Evolutionary conservation across 2,797 vertebrate species (phyloP).

Genomic region (Morus bassanus): DNA sequence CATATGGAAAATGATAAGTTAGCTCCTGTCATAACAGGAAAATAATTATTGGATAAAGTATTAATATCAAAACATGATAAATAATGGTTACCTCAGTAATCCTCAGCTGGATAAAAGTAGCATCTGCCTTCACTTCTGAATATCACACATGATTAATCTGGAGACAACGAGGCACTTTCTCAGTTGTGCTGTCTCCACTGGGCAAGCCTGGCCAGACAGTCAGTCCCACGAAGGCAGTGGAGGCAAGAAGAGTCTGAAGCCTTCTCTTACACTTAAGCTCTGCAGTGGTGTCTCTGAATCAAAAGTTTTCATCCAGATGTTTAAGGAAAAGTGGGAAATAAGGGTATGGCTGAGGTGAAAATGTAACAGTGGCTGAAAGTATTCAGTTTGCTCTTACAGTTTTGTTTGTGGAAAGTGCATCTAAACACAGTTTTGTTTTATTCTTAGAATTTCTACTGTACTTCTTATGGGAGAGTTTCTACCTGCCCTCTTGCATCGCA

Average conservation of each 20-base stretch:
- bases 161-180: background rate
- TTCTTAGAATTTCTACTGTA: background rate
- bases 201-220: background rate
- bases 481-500: background rate
- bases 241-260: background rate
- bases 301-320: background rate
- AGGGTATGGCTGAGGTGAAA: background rate
- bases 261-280: background rate
- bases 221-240: background rate
- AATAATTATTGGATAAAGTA: slow-evolving; percentile 20
- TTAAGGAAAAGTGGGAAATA: background rate
- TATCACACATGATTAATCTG: slow-evolving; percentile 11
- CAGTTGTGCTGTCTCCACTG: background rate
- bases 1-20: slow-evolving; percentile 54
- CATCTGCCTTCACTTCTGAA: slow-evolving; percentile 32
- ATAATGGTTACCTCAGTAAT: slow-evolving; percentile 23
- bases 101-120: slow-evolving; percentile 30
- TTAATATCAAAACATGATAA: slow-evolving; percentile 48
- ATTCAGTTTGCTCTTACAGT: background rate
- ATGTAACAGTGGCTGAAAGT: background rate
- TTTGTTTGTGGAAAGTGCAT: background rate
- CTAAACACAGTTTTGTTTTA: background rate
- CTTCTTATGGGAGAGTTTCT: background rate
- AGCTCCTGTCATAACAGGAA: slow-evolving; percentile 7
- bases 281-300: background rate